Evolutionary conservation across 2,888 invertebrate genomes (phyloP).

Genomic region (Drosophila niveifrons): DNA sequence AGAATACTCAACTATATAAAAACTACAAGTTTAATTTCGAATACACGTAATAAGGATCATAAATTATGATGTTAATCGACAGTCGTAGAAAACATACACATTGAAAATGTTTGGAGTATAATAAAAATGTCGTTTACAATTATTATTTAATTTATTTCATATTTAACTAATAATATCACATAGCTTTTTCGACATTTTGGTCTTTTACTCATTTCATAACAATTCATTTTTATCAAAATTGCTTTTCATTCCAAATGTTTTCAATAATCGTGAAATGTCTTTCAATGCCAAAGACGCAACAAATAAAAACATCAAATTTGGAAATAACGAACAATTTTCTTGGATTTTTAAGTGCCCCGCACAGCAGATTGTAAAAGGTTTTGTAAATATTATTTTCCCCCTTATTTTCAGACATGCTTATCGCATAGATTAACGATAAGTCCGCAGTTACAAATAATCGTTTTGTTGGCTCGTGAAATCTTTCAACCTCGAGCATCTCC

Average conservation of each 20-base stretch:
- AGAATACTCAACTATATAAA: too few species aligned
- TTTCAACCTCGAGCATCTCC: constrained; percentile 21
- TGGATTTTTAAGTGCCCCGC: background rate
- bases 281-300: background rate
- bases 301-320: background rate
- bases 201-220: too few species aligned
- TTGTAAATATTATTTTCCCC: background rate
- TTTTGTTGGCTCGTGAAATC: background rate
- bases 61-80: too few species aligned
- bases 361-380: background rate
- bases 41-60: too few species aligned
- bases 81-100: too few species aligned
- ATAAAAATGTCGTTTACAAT: too few species aligned
- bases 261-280: too few species aligned
- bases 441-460: background rate
- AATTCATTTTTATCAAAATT: background rate
- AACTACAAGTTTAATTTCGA: too few species aligned
- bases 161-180: background rate
- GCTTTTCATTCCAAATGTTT: background rate
- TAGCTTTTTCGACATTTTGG: background rate
- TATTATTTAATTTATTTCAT: too few species aligned
- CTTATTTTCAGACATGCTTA: background rate
- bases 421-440: background rate
- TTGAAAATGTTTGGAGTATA: too few species aligned
- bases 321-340: background rate